phyloP scores from a whole-genome alignment of 53 echinoderm and acorn worm species.

The Arbacia lixula region DNA sequence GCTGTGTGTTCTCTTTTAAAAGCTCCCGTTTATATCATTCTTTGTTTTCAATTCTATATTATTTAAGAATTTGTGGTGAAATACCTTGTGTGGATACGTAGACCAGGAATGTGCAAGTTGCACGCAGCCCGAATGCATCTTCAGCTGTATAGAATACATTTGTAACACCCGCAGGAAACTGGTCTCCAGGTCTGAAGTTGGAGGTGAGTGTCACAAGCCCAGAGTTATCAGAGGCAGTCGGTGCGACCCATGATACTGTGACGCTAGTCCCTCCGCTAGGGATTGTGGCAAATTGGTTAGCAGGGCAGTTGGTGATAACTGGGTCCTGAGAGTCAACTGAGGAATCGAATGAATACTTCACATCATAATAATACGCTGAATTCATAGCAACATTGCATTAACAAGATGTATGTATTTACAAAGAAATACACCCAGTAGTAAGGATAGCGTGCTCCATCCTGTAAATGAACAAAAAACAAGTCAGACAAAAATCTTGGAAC shows the following conservation, averaged over 20 bases:
- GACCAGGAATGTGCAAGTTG: constrained; percentile 63
- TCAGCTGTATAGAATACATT: constrained; percentile 69
- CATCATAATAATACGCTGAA: too few relatives aligned
- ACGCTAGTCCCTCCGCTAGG: constrained; percentile 9
- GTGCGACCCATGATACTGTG: constrained; percentile 63
- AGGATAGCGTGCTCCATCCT: too few relatives aligned
- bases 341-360: too few relatives aligned
- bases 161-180: constrained; percentile 50
- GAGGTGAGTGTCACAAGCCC: constrained; percentile 44
- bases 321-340: constrained; percentile 23
- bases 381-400: too few relatives aligned
- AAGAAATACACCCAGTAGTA: too few relatives aligned
- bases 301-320: constrained; percentile 32
- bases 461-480: too few relatives aligned
- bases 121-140: constrained; percentile 63
- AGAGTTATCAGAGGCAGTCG: constrained; percentile 63
- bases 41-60: too few relatives aligned
- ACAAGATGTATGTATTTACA: too few relatives aligned
- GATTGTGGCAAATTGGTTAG: constrained; percentile 4
- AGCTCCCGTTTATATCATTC: too few relatives aligned
- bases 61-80: too few relatives aligned
- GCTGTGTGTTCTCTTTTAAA: too few relatives aligned
- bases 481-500: too few relatives aligned
- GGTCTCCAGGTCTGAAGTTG: constrained; percentile 30
- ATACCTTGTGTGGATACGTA: constrained; percentile 13